Evolutionary conservation across 53 echinoderm and acorn worm species (phyloP).

Genomic region (Glandiceps talaboti): DNA sequence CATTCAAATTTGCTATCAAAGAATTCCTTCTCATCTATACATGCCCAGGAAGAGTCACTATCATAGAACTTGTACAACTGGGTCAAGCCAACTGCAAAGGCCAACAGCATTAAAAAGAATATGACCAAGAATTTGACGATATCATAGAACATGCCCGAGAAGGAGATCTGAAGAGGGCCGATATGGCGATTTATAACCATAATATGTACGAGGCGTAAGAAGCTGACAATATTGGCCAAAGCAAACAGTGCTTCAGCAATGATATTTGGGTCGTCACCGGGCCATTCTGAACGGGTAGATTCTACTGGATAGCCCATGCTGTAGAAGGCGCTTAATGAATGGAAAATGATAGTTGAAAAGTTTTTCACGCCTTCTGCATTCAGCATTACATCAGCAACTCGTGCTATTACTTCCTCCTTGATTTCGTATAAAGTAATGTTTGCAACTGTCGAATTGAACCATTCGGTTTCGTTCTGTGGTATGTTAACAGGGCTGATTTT

Average conservation of each 20-base stretch:
- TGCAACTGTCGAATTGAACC: background rate
- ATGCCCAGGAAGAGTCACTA: background rate
- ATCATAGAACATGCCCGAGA: slow-evolving; percentile 2
- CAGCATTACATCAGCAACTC: background rate
- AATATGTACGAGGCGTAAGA: background rate
- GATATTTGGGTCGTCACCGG: slow-evolving; percentile 3
- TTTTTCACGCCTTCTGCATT: background rate
- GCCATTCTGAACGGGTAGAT: background rate
- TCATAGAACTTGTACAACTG: slow-evolving; percentile 6
- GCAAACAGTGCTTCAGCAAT: slow-evolving; percentile 8
- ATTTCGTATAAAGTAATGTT: background rate
- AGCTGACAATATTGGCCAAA: slow-evolving; percentile 6
- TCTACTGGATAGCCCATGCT: background rate
- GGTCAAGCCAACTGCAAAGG: slow-evolving; percentile 6
- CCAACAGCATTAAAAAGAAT: slow-evolving; percentile 3
- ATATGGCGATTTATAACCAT: background rate
- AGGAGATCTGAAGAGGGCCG: slow-evolving; percentile 4
- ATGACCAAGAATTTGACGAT: background rate
- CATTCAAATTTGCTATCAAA: background rate
- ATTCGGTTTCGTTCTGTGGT: background rate
- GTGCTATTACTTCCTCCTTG: background rate
- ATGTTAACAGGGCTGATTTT: too few relatives aligned
- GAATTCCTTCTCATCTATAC: background rate
- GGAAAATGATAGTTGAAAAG: background rate
- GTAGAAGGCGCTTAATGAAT: too few relatives aligned